Evolutionary conservation across 1,140 invertebrate genomes (phyloP).

Genomic region (Ostrea denselamellosa): DNA sequence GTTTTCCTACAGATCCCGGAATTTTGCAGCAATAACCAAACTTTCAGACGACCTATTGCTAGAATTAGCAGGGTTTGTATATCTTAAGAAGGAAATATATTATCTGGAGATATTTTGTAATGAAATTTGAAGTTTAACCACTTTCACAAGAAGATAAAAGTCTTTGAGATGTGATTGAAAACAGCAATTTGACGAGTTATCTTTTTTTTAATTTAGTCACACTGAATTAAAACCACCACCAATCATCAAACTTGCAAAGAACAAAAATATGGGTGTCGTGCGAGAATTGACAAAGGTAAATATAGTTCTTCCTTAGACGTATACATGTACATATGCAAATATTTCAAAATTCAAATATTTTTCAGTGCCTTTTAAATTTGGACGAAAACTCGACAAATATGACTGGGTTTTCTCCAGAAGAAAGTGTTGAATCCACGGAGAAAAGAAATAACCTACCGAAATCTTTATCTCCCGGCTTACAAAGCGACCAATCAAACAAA

Average conservation of each 20-base stretch:
- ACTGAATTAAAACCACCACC: background rate
- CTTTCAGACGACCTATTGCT: constrained; percentile 46
- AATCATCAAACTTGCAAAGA: background rate
- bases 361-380: background rate
- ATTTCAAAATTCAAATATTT: background rate
- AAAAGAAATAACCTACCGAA: background rate
- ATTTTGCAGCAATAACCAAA: constrained; percentile 49
- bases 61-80: constrained; percentile 25
- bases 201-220: background rate
- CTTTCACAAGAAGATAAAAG: background rate
- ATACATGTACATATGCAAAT: background rate
- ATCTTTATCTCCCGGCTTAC: background rate
- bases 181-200: background rate
- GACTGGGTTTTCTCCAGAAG: background rate
- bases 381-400: background rate
- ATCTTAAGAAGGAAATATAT: background rate
- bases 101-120: background rate
- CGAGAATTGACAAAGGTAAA: background rate
- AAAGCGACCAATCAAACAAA: background rate
- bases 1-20: constrained; percentile 36
- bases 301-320: background rate
- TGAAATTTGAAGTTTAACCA: background rate
- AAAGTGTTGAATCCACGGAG: background rate
- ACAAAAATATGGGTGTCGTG: background rate
- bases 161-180: background rate